A percentile compares a stretch with the other conserved stretches of the same genome.
phyloP scores from a whole-genome alignment of 1,140 invertebrate species.

The Lineus longissimus region DNA sequence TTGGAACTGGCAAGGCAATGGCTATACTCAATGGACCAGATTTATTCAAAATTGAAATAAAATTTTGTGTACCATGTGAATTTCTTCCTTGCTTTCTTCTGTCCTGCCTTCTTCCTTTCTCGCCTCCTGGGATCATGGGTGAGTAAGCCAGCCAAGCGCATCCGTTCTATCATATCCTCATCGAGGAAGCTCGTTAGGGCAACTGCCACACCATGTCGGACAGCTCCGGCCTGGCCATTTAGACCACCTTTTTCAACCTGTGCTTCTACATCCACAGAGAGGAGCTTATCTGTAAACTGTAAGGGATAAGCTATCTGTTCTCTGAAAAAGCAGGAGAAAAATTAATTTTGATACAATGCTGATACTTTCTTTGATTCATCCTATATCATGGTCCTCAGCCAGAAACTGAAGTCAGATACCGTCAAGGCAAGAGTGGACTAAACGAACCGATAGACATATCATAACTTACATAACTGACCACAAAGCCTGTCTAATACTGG shows the following conservation, averaged over 20 bases:
- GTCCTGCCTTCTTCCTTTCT: constrained; percentile 93
- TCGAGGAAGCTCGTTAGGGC: constrained; percentile 78
- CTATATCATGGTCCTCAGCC: no score
- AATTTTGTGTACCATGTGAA: constrained; percentile 71
- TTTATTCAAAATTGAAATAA: no score
- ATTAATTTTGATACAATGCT: no score
- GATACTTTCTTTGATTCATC: no score
- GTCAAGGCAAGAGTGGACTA: no score
- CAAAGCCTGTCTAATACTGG: no score
- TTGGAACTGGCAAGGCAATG: no score
- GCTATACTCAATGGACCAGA: no score
- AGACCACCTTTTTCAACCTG: constrained; percentile 67
- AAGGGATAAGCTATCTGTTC: constrained; percentile 79
- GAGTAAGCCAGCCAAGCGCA: constrained; percentile 89
- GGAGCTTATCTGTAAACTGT: constrained; percentile 70
- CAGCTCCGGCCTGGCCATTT: constrained; percentile 75
- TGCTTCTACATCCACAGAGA: constrained; percentile 80
- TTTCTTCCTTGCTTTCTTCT: constrained; percentile 83
- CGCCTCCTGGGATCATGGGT: constrained; percentile 72
- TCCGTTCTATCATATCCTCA: constrained; percentile 70
- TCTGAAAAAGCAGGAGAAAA: constrained; percentile 43
- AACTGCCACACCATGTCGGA: constrained; percentile 78
- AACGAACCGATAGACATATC: no score
- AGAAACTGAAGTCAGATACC: no score
- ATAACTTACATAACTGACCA: no score